phyloP scores from a whole-genome alignment of 1,140 invertebrate genomes.

The Drosophila trapezifrons region DNA sequence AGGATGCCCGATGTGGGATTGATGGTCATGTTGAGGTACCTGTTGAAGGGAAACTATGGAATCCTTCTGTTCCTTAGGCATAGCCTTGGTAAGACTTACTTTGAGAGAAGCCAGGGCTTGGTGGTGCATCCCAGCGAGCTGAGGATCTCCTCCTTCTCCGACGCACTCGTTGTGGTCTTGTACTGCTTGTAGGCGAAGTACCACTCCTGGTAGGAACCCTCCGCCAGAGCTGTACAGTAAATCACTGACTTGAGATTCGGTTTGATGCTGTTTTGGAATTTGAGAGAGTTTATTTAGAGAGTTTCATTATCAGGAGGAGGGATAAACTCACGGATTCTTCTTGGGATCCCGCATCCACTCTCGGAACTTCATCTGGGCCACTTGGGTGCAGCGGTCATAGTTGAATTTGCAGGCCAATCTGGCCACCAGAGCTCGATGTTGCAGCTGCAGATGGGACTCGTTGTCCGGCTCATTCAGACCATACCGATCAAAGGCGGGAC shows the following conservation, averaged over 20 bases:
- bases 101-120: conserved; percentile 80
- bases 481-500: conserved; percentile 75
- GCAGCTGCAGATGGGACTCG: conserved; percentile 84
- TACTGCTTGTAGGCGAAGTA: conserved; percentile 86
- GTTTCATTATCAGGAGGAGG: too few species aligned
- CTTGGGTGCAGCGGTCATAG: conserved; percentile 84
- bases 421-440: conserved; percentile 85
- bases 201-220: conserved; percentile 85
- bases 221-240: conserved; percentile 86
- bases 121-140: conserved; percentile 86
- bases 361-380: conserved; percentile 83
- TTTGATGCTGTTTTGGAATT: conserved; percentile 78
- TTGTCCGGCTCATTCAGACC: conserved; percentile 77
- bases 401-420: conserved; percentile 85
- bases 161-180: conserved; percentile 85
- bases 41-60: conserved; percentile 24
- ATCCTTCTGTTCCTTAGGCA: neutral
- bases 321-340: conserved; percentile 67
- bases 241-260: conserved; percentile 84
- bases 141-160: conserved; percentile 87
- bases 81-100: conserved; percentile 80
- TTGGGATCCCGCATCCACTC: conserved; percentile 84
- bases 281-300: neutral
- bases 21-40: conserved; percentile 85
- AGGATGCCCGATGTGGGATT: conserved; percentile 84